Conservation (phyloP, 2,113 vertebrate species). For the Melanostigma gelatinosum region DNA sequence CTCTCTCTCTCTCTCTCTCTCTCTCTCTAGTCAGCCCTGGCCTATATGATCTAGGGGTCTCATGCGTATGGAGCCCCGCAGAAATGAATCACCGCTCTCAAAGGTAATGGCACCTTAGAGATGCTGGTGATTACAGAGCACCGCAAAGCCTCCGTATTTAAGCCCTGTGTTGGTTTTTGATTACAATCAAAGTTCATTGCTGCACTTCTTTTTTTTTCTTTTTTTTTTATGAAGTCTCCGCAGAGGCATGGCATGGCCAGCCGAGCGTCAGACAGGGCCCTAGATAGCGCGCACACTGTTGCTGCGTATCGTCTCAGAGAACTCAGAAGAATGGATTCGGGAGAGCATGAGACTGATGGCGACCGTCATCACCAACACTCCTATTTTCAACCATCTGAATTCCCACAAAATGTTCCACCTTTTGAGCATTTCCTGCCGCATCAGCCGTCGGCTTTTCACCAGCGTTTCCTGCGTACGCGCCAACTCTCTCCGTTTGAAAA, state of each 20-base stretch:
- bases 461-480: conserved; percentile 5
- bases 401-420: conserved; percentile 45
- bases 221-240: conserved; percentile 70
- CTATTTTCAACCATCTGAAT: conserved; percentile 53
- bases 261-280: conserved; percentile 53
- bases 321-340: conserved; percentile 51
- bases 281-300: conserved; percentile 59
- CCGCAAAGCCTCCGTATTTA: conserved; percentile 43
- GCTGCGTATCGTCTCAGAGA: conserved; percentile 61
- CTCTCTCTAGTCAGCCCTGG: conserved; percentile 5
- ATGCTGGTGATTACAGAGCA: conserved; percentile 58
- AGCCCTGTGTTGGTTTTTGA: conserved; percentile 50
- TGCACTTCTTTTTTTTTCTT: conserved; percentile 66
- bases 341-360: conserved; percentile 62
- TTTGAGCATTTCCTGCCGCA: conserved; percentile 26
- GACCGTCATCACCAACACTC: conserved; percentile 59
- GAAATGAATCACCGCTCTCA: conserved; percentile 54
- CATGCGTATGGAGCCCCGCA: conserved; percentile 7
- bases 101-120: conserved; percentile 42
- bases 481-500: conserved; percentile 11
- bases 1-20: neutral
- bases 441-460: conserved; percentile 20
- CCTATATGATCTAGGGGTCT: conserved; percentile 32
- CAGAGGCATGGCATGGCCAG: conserved; percentile 53
- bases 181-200: conserved; percentile 70